Conservation (phyloP, 2,113 vertebrate genomes). For the Sylvietta virens region DNA sequence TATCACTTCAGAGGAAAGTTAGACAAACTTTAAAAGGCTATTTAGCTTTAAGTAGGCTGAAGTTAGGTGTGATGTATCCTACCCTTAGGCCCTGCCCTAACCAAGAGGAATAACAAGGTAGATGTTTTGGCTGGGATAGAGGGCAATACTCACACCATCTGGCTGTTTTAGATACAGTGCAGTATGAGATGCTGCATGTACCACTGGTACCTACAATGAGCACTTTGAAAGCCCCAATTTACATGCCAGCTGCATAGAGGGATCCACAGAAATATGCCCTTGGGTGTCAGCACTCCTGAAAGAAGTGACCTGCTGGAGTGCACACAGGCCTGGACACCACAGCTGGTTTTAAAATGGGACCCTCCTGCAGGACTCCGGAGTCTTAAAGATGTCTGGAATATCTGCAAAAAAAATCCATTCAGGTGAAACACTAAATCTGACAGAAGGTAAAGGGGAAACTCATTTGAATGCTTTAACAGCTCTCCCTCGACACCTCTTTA, state of each 20-base stretch:
- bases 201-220: not conserved
- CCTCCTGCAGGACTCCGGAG: not conserved
- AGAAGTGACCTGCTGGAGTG: not conserved
- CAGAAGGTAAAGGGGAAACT: not conserved
- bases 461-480: not conserved
- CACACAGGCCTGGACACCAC: not conserved
- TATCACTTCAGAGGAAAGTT: not conserved
- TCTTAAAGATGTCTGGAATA: not conserved
- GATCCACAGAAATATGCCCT: not conserved
- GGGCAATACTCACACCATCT: not conserved
- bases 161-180: not conserved
- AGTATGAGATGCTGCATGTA: not conserved
- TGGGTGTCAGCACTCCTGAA: not conserved
- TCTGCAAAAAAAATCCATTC: not conserved
- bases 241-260: not conserved
- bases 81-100: not conserved
- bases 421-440: not conserved
- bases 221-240: not conserved
- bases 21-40: not conserved
- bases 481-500: not conserved
- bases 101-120: not conserved
- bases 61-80: not conserved
- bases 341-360: not conserved
- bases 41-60: not conserved
- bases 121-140: not conserved